These are phyloP conservation scores for Andrena marginata DNA, from an alignment of 2,888 invertebrate species.

Conservation along the genomic window DNA sequence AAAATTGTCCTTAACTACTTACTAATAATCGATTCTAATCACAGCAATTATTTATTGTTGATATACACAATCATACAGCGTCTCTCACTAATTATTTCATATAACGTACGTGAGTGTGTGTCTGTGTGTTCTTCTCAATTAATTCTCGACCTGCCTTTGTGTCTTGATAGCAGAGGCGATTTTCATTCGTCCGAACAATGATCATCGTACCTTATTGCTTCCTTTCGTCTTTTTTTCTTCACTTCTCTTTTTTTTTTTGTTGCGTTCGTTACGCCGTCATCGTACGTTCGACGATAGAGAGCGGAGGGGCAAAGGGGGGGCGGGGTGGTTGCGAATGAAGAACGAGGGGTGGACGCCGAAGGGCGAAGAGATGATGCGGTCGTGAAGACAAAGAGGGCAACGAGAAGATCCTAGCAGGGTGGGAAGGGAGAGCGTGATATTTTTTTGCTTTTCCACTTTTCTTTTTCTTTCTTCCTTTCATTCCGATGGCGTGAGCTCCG, in stretches of 20 bases:
- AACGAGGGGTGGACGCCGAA: conserved; percentile 25
- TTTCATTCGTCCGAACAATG: conserved; percentile 58
- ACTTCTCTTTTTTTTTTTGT: conserved; percentile 58
- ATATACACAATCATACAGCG: conserved; percentile 85
- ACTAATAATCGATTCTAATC: conserved; percentile 85
- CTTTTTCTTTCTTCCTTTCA: neutral
- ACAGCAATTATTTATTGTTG: conserved; percentile 85
- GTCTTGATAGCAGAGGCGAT: conserved; percentile 64
- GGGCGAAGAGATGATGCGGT: conserved; percentile 41
- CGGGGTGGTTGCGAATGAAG: conserved; percentile 40
- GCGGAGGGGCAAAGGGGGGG: conserved; percentile 55
- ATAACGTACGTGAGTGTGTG: conserved; percentile 55
- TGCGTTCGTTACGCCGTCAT: conserved; percentile 53
- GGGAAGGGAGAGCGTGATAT: conserved; percentile 18
- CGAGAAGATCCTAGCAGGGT: conserved; percentile 34
- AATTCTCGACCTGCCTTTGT: conserved; percentile 5
- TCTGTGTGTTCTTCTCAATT: conserved; percentile 60
- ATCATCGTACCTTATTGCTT: conserved; percentile 34
- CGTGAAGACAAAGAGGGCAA: conserved; percentile 40
- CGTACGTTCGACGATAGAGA: conserved; percentile 66
- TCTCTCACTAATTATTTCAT: conserved; percentile 82
- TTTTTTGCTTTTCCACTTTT: conserved; percentile 3
- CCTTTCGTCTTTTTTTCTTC: conserved; percentile 32
- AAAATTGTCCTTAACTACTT: conserved; percentile 84
- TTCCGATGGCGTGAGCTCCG: conserved; percentile 8